Percentiles rank a stretch among this genome's conserved stretches.
Conservation (phyloP, 2,113 vertebrate genomes). For the Ifrita kowaldi region DNA sequence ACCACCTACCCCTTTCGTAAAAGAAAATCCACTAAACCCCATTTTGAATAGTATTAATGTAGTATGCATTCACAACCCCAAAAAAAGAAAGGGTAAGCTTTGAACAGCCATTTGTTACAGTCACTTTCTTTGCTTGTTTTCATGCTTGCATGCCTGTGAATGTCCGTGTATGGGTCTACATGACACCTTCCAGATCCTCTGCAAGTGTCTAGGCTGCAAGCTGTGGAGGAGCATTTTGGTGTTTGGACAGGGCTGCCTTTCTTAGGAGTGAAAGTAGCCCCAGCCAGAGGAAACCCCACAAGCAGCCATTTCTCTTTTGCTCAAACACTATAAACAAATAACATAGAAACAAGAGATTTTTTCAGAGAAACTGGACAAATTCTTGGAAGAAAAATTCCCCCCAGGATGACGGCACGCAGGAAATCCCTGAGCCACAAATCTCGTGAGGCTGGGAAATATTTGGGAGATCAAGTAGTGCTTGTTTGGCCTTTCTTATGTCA, state of each 20-base stretch:
- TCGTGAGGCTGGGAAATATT: not conserved
- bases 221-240: not conserved
- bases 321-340: not conserved
- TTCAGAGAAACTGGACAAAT: not conserved
- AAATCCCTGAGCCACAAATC: not conserved
- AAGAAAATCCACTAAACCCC: not conserved
- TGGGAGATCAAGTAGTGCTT: not conserved
- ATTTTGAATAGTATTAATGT: not conserved
- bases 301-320: not conserved
- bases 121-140: not conserved
- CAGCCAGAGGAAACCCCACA: not conserved
- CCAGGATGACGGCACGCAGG: not conserved
- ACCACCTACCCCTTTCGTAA: not conserved
- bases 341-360: not conserved
- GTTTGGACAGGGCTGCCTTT: not conserved
- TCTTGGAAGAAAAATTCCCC: not conserved
- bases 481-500: not conserved
- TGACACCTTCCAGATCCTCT: not conserved
- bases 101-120: not conserved
- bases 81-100: not conserved
- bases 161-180: not conserved
- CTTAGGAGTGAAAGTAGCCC: not conserved
- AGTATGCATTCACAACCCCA: not conserved
- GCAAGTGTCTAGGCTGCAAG: not conserved
- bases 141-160: not conserved